A percentile compares a stretch with the other conserved stretches of the same genome.
phyloP scores from a whole-genome alignment of 37 sponge, comb jelly and placozoan species.

The Cliona cf. orientalis region DNA sequence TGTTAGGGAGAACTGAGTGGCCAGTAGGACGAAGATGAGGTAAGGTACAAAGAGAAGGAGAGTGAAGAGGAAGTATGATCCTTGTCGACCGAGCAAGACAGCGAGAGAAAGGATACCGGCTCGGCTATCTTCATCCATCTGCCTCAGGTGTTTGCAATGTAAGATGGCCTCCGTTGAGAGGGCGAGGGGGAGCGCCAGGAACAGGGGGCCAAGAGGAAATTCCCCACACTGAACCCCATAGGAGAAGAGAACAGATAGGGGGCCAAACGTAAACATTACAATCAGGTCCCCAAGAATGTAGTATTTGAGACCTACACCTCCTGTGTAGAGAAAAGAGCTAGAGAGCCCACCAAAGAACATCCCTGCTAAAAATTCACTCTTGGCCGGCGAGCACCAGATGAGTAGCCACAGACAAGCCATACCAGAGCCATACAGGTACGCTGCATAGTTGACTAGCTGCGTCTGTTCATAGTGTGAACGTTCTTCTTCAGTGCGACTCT shows the following conservation, averaged over 20 bases:
- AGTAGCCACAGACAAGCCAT: slow-evolving; percentile 62
- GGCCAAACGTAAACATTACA: slow-evolving; percentile 83
- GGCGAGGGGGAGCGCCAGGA: slow-evolving; percentile 78
- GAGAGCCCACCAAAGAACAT: slow-evolving; percentile 92
- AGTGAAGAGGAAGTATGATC: slow-evolving; percentile 78
- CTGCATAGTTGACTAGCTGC: slow-evolving; percentile 69
- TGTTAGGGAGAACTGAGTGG: slow-evolving; percentile 54
- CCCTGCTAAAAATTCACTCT: slow-evolving; percentile 55
- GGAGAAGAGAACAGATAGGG: slow-evolving; percentile 83
- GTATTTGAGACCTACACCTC: slow-evolving; percentile 88
- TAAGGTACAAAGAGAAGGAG: slow-evolving; percentile 83
- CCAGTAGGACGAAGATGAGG: slow-evolving; percentile 60
- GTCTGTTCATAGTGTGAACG: slow-evolving; percentile 9
- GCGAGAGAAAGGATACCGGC: slow-evolving; percentile 72
- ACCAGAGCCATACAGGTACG: slow-evolving; percentile 71
- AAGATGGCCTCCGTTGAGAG: slow-evolving; percentile 84
- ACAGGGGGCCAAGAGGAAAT: slow-evolving; percentile 50
- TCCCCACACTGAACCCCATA: slow-evolving; percentile 67
- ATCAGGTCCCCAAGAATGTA: slow-evolving; percentile 84
- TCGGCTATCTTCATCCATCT: slow-evolving; percentile 52
- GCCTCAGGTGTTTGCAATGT: slow-evolving; percentile 80
- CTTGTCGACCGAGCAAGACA: slow-evolving; percentile 64
- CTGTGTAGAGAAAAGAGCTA: slow-evolving; percentile 87
- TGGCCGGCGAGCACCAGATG: slow-evolving; percentile 63
- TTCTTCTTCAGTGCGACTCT: not conserved